Base-by-base conservation (phyloP, 2,888 invertebrate genomes). In the Disparrhopalites patrizii region DNA sequence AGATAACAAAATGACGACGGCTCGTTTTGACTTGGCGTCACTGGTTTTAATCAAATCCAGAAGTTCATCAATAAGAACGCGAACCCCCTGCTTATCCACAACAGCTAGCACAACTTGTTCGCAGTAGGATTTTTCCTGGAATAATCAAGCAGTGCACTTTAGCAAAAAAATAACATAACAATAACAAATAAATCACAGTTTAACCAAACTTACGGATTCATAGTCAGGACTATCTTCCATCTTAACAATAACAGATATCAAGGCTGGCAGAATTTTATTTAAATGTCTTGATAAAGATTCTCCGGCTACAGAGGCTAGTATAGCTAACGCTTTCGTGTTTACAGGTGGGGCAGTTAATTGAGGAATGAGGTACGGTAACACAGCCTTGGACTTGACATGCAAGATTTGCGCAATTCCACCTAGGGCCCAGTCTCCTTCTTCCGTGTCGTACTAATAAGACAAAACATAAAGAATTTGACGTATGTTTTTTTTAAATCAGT, bases 341-440 rank as follows among this genome's bases (percentile, higher is more conserved):
- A 93, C 90, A 23, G 93, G 93, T 5, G 87, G 85, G 7, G 88
- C 86, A 0, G 93, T 95, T 77, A 99, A 82, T 81, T 95, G 91
- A 3, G 98, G 98, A 68, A 99, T 90, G 69, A 99, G 85, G 81
- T 96, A 97, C 0, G 98, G 98, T 73, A 99, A 82, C 63, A 98
- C 96, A 0, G 94, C 95, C 74, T 92, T 85, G 0, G 95, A 93
- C 81, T 97, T 98, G 66, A 97, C 91, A 15, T 92, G 89, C 93
- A 99, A 95, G 43, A 99, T 92, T 84, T 97, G 96, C 66, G 93
- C 87, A 73, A 99, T 83, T 23, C 98, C 99, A 79, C 99, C 98
- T 71, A 99, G 83, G 10, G 96, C 91, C 77, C 90, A 89, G 78
- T 96, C 96, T 0, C 92, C 92, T 60, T 87, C 81, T 25, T 84